phyloP scores from a whole-genome alignment of 2,888 invertebrate genomes.

The Mimumesa dahlbomi region DNA sequence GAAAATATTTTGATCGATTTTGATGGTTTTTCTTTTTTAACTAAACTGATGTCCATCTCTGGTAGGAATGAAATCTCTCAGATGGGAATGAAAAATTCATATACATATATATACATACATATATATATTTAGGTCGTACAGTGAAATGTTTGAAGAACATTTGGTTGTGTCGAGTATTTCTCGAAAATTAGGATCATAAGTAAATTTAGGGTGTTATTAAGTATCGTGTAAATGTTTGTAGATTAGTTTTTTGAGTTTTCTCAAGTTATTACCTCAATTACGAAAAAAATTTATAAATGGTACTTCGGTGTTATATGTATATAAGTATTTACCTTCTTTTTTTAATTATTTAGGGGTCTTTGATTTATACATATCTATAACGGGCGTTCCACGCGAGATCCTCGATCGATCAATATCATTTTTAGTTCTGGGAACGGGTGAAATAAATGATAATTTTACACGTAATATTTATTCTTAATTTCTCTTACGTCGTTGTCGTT shows the following conservation, averaged over 20 bases:
- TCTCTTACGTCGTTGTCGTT: background rate
- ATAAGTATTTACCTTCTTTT: constrained; percentile 10
- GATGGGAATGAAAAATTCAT: too few species aligned
- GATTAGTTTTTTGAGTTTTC: constrained; percentile 10
- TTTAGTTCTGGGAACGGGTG: constrained; percentile 36
- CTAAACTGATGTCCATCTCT: too few species aligned
- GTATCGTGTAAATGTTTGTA: background rate
- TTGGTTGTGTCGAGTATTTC: background rate
- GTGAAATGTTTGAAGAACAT: too few species aligned
- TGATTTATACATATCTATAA: background rate
- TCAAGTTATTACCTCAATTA: constrained; percentile 22
- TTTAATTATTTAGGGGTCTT: constrained; percentile 18
- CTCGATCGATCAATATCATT: background rate
- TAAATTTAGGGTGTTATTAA: background rate
- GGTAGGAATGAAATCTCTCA: too few species aligned
- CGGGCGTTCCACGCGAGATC: background rate
- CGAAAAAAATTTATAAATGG: constrained; percentile 11
- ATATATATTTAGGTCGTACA: too few species aligned
- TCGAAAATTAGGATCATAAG: background rate
- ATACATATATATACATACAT: too few species aligned
- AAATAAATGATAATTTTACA: constrained; percentile 28
- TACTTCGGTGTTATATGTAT: constrained; percentile 21
- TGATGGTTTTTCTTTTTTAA: too few species aligned
- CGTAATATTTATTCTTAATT: constrained; percentile 16
- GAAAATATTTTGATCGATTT: too few species aligned